Base-by-base conservation (phyloP, 2,797 vertebrate species). In the Rachycentron canadum region DNA sequence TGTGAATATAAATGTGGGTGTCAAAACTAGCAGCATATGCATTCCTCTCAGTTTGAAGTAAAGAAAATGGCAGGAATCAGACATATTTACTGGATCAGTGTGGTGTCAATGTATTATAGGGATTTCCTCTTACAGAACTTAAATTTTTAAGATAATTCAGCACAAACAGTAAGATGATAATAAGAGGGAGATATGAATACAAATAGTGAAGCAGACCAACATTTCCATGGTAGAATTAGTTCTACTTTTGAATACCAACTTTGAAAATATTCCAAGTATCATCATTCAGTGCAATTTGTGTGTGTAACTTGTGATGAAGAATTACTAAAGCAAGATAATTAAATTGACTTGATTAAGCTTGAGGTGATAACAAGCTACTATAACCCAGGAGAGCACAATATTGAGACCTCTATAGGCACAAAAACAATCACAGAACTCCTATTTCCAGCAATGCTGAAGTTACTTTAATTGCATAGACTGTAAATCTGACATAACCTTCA, bases 271-370 rank as follows among this genome's bases (percentile, higher is more conserved):
- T 11, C 6, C 49, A 63, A 12, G 7, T 57, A 36, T 45, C n/a
- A 66, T 68, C 26, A 43, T 34, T 30, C 13, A 63, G 9, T 52
- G 25, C 28, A 23, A 55, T 64, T 30, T 56, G 52, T 64, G 61
- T 49, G n/a, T n/a, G n/a, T n/a, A n/a, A 23, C 10, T 26, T 11
- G 50, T 36, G n/a, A 28, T 21, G 28, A 19, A 36, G 19, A 58
- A 63, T 59, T 40, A 66, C 14, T 12, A n/a, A 36, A n/a, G 7
- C 1, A 6, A 45, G 36, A 50, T 16, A 28, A 49, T 32, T 58
- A 21, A 68, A 72, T 0, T 41, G 32, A 66, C 50, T 62, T 43
- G 3, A 60, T 76, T 11, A 47, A 47, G 41, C 23, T 40, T 30
- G 34, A 58, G 25, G 30, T 17, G 53, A 26, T 28, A 53, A 53